Evolutionary conservation across 2,113 vertebrate species (phyloP).

Genomic region (Melanostigma gelatinosum): DNA sequence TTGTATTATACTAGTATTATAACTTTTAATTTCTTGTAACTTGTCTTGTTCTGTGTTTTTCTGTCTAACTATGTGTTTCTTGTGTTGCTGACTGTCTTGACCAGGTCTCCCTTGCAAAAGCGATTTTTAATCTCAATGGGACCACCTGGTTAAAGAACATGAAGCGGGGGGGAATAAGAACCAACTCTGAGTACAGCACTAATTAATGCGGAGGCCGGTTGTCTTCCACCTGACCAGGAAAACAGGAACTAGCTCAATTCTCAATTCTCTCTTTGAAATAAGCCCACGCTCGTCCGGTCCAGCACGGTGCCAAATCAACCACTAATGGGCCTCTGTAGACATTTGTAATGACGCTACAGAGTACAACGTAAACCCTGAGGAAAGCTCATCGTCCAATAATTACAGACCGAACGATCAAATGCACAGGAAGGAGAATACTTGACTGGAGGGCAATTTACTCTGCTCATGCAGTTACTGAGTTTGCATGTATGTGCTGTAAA

Average conservation of each 20-base stretch:
- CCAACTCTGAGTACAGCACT: conserved; percentile 22
- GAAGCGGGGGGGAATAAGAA: conserved; percentile 27
- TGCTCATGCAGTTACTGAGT: conserved; percentile 1
- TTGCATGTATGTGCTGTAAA: conserved; percentile 20
- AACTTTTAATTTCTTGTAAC: no score
- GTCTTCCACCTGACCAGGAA: conserved; percentile 66
- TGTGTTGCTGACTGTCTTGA: no score
- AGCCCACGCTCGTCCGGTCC: conserved; percentile 59
- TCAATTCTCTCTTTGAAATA: conserved; percentile 59
- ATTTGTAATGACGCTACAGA: conserved; percentile 64
- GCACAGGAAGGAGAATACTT: conserved; percentile 6
- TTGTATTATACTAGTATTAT: no score
- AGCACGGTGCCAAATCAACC: conserved; percentile 53
- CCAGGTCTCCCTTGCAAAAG: no score
- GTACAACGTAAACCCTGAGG: conserved; percentile 54
- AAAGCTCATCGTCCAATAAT: conserved; percentile 61
- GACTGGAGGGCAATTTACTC: conserved; percentile 19
- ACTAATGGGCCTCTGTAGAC: conserved; percentile 71
- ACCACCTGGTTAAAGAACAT: no score
- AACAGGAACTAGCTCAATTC: conserved; percentile 52
- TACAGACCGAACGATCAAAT: conserved; percentile 47
- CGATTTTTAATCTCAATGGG: no score
- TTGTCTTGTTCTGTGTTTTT: no score
- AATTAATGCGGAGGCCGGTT: conserved; percentile 61
- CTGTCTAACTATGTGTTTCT: no score